Evolutionary conservation across 2,797 vertebrate species (phyloP), one percentile per base, ranked within the genome.

Genomic region (Sibirionetta formosa): DNA sequence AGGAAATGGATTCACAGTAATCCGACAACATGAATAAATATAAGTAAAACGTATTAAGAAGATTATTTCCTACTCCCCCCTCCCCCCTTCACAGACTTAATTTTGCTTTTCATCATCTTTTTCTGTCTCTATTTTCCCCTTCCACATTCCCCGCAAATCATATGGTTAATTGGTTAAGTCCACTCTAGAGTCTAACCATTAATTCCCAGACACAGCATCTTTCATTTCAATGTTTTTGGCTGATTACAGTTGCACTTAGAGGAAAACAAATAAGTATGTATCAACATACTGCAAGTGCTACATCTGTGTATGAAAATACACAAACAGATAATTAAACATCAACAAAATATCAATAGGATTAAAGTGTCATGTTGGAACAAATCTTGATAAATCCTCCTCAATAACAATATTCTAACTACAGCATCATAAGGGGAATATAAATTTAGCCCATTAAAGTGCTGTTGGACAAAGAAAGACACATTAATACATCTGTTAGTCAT

Each of bases 361-460:
- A 98, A 70, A 82, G 76, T 93, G 68, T 93, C 93, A 91, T 69
- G 90, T 97, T 90, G 85, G 93, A 97, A 96, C 90, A 97, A 97
- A 98, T 97, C 97, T 97, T 97, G 97, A 97, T 97, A 97, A 98
- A 97, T 97, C 95, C 84, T 53, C 82, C 97, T 97, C 91, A 87
- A 78, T 91, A 97, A 96, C 92, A 97, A 95, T 95, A 91, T 78
- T 97, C 88, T 29, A 93, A 96, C 89, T 90, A 46, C 75, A 91
- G 38, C 5, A 8, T 80, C 82, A 80, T 44, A 88, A 94, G 73
- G 95, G 81, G 94, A 97, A 97, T 97, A 97, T 71, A 97, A 97
- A 98, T 97, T 75, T 66, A 94, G 84, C 66, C 81, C 82, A 94
- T 86, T 97, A 92, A 97, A 98, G 85, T 73, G 86, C 9, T 96